Evolutionary conservation across 2,797 vertebrate species (phyloP).

Genomic region (Enteromius mattozi): DNA sequence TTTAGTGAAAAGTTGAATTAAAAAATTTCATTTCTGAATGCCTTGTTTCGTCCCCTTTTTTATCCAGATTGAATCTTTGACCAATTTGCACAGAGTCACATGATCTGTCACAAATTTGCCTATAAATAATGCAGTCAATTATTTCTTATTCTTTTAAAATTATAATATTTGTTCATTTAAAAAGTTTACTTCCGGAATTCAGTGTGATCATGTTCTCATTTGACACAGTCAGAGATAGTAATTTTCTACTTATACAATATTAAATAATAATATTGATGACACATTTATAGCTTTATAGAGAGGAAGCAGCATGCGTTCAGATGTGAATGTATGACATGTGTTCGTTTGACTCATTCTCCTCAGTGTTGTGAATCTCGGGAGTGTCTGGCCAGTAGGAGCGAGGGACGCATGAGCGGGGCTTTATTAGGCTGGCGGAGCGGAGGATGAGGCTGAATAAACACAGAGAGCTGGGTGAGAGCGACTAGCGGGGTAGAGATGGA

Average conservation of each 20-base stretch:
- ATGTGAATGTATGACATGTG: background rate
- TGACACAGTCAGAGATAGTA: background rate
- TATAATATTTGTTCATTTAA: background rate
- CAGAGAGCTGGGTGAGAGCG: constrained; percentile 44
- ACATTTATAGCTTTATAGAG: background rate
- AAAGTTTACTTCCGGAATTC: background rate
- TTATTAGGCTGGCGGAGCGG: constrained; percentile 71
- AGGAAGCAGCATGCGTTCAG: background rate
- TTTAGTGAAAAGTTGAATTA: background rate
- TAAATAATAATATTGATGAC: background rate
- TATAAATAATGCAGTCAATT: background rate
- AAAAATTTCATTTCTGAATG: background rate
- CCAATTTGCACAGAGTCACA: background rate
- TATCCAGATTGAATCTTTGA: background rate
- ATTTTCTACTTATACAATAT: background rate
- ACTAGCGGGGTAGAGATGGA: constrained; percentile 30
- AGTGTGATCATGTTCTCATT: background rate
- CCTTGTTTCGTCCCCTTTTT: background rate
- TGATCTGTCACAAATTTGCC: background rate
- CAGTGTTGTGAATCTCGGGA: background rate
- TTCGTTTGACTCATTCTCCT: background rate
- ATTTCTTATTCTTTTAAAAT: background rate
- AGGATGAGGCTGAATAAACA: constrained; percentile 85
- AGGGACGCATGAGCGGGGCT: constrained; percentile 55
- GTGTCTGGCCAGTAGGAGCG: background rate